Percentiles rank a stretch among this genome's conserved stretches.
Evolutionary conservation across 23 tunicate genomes (phyloP).

Genomic region (Diplosoma virens): DNA sequence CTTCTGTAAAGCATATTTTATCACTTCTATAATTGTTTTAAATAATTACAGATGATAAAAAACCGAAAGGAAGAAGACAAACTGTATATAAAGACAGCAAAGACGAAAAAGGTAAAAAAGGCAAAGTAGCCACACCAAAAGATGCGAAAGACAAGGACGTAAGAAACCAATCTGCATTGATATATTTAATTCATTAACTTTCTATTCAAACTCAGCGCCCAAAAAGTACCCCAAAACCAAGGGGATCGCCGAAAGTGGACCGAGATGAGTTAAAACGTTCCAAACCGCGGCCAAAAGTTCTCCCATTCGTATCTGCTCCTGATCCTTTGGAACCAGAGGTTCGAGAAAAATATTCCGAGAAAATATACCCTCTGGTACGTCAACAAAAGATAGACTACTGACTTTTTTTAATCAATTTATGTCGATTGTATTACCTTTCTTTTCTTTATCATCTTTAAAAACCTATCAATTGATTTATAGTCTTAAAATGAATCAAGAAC

Average conservation of each 20-base stretch:
- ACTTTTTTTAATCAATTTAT: no score
- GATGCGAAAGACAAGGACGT: conserved; percentile 67
- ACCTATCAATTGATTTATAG: no score
- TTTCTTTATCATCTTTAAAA: no score
- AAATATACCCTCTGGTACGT: background rate
- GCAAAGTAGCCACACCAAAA: conserved; percentile 33
- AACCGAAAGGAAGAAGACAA: no score
- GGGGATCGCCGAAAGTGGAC: no score
- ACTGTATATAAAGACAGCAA: background rate
- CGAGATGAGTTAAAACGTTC: background rate
- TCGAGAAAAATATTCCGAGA: background rate
- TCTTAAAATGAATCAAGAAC: no score
- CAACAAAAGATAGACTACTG: background rate
- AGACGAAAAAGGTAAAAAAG: conserved; percentile 2
- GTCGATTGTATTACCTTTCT: no score
- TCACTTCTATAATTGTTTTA: no score
- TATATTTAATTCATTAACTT: background rate
- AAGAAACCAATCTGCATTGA: no score
- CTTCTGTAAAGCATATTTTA: no score
- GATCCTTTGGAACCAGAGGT: background rate
- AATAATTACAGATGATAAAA: no score
- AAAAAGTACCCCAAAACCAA: background rate
- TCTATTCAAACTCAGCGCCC: background rate
- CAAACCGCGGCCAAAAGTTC: background rate
- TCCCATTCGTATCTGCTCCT: background rate